Percentiles rank a stretch among this genome's conserved stretches.
phyloP scores from a whole-genome alignment of 1,140 invertebrate genomes.

The Vollenhovia emeryi region DNA sequence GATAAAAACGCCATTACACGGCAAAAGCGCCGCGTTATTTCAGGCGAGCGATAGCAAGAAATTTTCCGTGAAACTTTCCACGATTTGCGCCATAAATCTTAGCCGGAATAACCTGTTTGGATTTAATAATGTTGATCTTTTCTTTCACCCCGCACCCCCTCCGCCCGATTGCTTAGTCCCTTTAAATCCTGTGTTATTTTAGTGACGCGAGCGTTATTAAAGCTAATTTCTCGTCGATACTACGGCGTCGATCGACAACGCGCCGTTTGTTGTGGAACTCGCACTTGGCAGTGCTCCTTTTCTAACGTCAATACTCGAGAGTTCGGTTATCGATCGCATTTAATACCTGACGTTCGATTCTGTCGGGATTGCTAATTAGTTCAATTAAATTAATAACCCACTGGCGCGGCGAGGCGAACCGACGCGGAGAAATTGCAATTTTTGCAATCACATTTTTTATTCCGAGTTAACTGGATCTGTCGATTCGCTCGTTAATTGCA shows the following conservation, averaged over 20 bases:
- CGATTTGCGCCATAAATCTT: not conserved
- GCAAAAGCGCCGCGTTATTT: not conserved
- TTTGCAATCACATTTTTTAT: conserved; percentile 43
- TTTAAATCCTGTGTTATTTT: not conserved
- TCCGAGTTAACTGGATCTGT: conserved; percentile 27
- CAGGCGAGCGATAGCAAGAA: not conserved
- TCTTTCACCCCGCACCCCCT: not conserved
- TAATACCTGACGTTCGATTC: not conserved
- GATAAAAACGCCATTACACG: not conserved
- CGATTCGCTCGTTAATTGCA: conserved; percentile 6
- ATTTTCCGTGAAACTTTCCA: not conserved
- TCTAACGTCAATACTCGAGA: not conserved
- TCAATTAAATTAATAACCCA: conserved; percentile 44
- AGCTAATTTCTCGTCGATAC: not conserved
- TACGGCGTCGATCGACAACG: not conserved
- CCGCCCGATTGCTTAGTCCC: not conserved
- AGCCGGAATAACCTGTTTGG: not conserved
- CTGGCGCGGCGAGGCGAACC: not conserved
- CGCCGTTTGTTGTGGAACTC: not conserved
- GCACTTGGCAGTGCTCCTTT: not conserved
- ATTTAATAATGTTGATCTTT: not conserved
- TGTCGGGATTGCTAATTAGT: conserved; percentile 34
- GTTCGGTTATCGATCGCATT: conserved; percentile 34
- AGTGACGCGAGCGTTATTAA: too few species aligned
- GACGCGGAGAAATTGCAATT: conserved; percentile 32